phyloP scores from a whole-genome alignment of 2,113 vertebrate species.

The Solenodon paradoxus region DNA sequence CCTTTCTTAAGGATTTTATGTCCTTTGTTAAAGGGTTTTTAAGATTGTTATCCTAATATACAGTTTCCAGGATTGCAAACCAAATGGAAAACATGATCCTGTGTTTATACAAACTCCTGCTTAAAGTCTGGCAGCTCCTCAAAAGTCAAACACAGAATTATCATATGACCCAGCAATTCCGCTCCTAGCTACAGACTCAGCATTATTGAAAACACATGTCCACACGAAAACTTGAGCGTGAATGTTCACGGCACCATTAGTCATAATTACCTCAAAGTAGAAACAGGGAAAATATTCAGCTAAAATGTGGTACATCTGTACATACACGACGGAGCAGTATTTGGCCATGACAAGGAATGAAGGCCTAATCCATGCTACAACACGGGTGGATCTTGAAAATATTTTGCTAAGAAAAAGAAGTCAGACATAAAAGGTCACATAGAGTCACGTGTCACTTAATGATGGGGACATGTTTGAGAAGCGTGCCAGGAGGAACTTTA shows the following conservation, averaged over 20 bases:
- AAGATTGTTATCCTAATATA: conserved; percentile 49
- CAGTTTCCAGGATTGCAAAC: conserved; percentile 44
- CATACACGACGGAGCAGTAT: background rate
- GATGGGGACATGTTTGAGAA: too few relatives aligned
- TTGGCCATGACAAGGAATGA: conserved; percentile 26
- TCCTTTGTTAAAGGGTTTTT: conserved; percentile 20
- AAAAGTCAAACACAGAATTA: conserved; percentile 62
- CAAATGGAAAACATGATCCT: conserved; percentile 66
- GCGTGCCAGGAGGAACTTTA: too few relatives aligned
- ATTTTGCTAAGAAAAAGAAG: background rate
- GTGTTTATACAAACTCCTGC: conserved; percentile 63
- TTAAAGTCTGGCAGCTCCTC: conserved; percentile 59
- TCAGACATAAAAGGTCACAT: background rate
- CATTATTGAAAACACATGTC: conserved; percentile 56
- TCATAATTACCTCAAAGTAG: background rate
- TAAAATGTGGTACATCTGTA: background rate
- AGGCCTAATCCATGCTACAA: background rate
- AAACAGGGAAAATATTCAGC: background rate
- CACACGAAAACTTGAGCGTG: background rate
- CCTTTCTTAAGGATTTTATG: conserved; percentile 16
- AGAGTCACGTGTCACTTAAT: too few relatives aligned
- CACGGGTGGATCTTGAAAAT: background rate
- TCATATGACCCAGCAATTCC: conserved; percentile 27
- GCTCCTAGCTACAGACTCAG: background rate
- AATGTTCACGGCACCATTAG: background rate